Base-by-base conservation (phyloP, 2,113 vertebrate species). In the Cricetomys ansorgei region DNA sequence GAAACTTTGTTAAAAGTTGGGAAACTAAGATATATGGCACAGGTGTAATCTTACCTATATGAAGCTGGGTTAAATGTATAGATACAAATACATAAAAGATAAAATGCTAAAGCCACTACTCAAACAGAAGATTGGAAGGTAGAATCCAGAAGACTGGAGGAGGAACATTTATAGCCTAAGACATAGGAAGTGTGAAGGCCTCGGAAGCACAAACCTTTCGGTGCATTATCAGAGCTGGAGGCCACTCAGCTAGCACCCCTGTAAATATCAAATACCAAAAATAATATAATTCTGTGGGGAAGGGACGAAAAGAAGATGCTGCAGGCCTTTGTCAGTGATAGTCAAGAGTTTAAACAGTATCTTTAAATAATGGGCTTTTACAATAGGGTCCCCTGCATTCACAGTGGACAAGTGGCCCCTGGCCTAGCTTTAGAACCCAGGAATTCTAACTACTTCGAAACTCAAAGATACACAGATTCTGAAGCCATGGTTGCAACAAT, bases 311-410 rank as follows among this genome's bases (percentile, higher is more conserved):
- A 59, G 12, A 64, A 88, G 17, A 19, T 91, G 31, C 45, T 25
- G 2, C 67, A 37, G n/a, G 67, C 59, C 15, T 45, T 84, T 65
- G 5, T 48, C 34, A 13, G 4, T n/a, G 81, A 37, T 11, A 27
- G 31, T 50, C 40, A 67, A 37, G 17, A n/a, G 37, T 80, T 94
- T 77, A 83, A 95, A 43, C 0, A 76, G 43, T 53, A 57, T 64
- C 57, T 90, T 94, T 81, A 91, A 83, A 57, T 55, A 85, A 86
- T 37, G 77, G 43, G 7, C 34, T 92, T 92, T 88, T 88, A 64
- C 75, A 45, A 31, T 29, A 65, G 40, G 16, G 5, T 34, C 40
- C n/a, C n/a, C n/a, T n/a, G n/a, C n/a, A n/a, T n/a, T 43, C 43
- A 45, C 40, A 31, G 59, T 9, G 12, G 29, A 45, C 59, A 64